These are phyloP conservation scores for Pycnonotus jocosus DNA, from an alignment of 2,113 vertebrate species.

Conservation along the genomic window DNA sequence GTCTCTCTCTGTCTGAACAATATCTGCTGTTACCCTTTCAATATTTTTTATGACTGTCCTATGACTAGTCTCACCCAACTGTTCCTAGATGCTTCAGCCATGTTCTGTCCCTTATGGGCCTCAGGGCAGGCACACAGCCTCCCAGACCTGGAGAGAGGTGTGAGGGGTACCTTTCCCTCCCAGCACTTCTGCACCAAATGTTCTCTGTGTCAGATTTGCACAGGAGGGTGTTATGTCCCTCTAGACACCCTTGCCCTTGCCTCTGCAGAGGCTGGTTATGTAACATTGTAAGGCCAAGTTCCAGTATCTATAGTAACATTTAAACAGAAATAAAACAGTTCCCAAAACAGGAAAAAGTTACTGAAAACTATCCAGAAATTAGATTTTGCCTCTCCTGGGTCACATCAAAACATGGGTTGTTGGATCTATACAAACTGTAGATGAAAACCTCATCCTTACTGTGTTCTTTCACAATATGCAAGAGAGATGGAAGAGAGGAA, in stretches of 20 bases:
- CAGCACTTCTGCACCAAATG: fast-evolving
- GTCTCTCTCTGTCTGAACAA: background rate
- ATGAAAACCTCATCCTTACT: background rate
- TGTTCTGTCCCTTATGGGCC: background rate
- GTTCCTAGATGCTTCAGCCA: background rate
- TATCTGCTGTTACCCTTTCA: background rate
- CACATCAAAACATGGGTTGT: background rate
- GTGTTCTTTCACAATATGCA: background rate
- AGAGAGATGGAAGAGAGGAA: background rate
- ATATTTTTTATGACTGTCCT: background rate
- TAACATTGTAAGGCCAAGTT: constrained; percentile 5
- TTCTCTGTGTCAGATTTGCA: background rate
- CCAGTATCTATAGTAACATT: constrained; percentile 57
- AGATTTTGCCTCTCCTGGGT: background rate
- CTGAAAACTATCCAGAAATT: constrained; percentile 31
- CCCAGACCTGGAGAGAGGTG: background rate
- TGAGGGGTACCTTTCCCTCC: background rate
- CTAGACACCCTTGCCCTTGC: background rate
- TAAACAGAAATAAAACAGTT: constrained; percentile 54
- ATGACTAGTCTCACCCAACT: background rate
- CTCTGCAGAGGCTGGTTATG: background rate
- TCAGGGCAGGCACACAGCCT: background rate
- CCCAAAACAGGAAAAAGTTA: constrained; percentile 36
- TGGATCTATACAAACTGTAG: background rate
- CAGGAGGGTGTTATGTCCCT: background rate